Base-by-base conservation (phyloP, 2,797 vertebrate genomes). In the Spondyliosoma cantharus region DNA sequence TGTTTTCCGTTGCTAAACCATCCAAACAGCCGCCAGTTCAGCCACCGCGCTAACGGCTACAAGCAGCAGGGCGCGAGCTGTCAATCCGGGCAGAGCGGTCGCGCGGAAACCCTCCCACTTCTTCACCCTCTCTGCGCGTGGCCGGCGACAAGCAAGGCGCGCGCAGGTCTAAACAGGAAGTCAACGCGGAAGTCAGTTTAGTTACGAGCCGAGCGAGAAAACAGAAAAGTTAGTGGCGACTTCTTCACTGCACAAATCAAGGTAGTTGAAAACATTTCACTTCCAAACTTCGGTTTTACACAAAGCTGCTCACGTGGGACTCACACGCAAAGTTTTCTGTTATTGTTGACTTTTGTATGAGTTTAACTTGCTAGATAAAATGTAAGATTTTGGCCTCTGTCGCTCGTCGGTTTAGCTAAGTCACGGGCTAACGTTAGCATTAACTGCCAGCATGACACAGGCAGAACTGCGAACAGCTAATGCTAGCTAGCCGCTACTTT, bases 341-440 rank as follows among this genome's bases (percentile, higher is more conserved):
- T 50, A 0, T 37, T 54, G 61, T 1, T n/a, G 1, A 14, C 0
- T 9, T 5, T 50, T n/a, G 0, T 49, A 16, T 11, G 2, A 37
- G 3, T 71, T 46, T 25, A 24, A 4, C 2, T 27, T 0, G 11
- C 0, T 17, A 0, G 3, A 16, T 66, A 4, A 50, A 43, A 32
- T 14, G 3, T 19, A 9, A 25, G 7, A 59, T 1, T 71, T 71
- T 49, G 45, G 71, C 45, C 60, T 58, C 32, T 25, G 42, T 56
- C 14, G 74, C 17, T 79, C 32, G 32, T 58, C 24, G 56, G 64
- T 91, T 91, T 84, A 90, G 90, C 90, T 50, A 29, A 58, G 91
- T 93, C 92, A 92, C 57, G 77, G 68, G 93, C 91, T 93, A 93
- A 85, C 43, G 72, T 89, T 92, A 93, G 93, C 93, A 64, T 74